A percentile compares a stretch with the other conserved stretches of the same genome.
Evolutionary conservation across 2,113 vertebrate species (phyloP).

Genomic region (Guaruba guarouba): DNA sequence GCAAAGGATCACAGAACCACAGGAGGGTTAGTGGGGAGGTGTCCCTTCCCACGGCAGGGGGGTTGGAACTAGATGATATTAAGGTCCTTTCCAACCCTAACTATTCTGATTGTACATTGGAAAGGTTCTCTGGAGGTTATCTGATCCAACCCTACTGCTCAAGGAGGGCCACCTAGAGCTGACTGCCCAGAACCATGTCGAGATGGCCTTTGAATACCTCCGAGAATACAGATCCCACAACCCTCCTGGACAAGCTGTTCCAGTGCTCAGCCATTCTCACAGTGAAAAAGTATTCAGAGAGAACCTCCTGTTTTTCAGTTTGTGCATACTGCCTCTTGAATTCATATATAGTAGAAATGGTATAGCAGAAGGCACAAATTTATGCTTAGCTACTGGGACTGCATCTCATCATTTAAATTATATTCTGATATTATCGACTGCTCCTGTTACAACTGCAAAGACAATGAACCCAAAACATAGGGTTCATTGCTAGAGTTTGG

Average conservation of each 20-base stretch:
- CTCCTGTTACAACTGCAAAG: neutral
- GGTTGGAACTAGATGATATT: too few relatives aligned
- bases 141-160: neutral
- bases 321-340: neutral
- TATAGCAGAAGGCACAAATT: neutral
- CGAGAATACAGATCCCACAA: neutral
- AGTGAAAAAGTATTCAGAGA: neutral
- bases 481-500: neutral
- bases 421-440: neutral
- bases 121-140: neutral
- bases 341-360: neutral
- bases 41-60: too few relatives aligned
- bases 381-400: neutral
- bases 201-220: neutral
- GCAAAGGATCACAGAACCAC: neutral
- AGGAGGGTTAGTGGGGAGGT: neutral
- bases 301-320: neutral
- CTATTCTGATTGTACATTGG: neutral
- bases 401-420: neutral
- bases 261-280: neutral
- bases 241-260: neutral
- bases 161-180: too few relatives aligned
- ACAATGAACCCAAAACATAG: neutral
- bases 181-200: too few relatives aligned
- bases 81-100: too few relatives aligned